phyloP scores from a whole-genome alignment of 2,888 invertebrate genomes.

The Leptinotarsa rubiginosa region DNA sequence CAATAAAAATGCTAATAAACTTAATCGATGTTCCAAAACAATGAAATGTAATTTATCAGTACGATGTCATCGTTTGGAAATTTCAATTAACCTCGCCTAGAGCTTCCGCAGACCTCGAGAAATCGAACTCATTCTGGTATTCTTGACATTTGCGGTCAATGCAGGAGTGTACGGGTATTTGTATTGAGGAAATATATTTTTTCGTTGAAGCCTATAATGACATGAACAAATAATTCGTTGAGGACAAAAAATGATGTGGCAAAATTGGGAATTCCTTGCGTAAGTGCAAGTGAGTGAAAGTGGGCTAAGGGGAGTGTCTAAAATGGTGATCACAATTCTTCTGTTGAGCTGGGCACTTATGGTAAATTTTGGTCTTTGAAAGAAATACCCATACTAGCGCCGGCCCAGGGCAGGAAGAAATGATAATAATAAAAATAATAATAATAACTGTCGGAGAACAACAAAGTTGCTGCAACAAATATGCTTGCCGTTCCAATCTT shows the following conservation, averaged over 20 bases:
- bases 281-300: neutral
- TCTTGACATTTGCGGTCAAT: slow-evolving; percentile 43
- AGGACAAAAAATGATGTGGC: neutral
- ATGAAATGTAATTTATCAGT: slow-evolving; percentile 28
- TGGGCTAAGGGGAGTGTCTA: neutral
- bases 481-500: too few species aligned
- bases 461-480: too few species aligned
- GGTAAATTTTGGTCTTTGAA: too few species aligned
- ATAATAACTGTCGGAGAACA: too few species aligned
- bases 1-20: slow-evolving; percentile 30
- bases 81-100: slow-evolving; percentile 28
- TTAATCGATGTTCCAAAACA: slow-evolving; percentile 24
- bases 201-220: slow-evolving; percentile 7
- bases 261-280: neutral
- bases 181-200: slow-evolving; percentile 14
- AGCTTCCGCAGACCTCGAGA: slow-evolving; percentile 31
- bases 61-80: slow-evolving; percentile 20
- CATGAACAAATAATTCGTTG: neutral
- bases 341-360: neutral
- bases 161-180: slow-evolving; percentile 25
- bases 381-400: too few species aligned
- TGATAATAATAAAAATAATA: too few species aligned
- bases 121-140: slow-evolving; percentile 39
- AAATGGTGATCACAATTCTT: neutral
- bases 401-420: too few species aligned